Percentiles rank a stretch among this genome's conserved stretches.
Conservation (phyloP, 2,888 invertebrate species). For the Epirrhoe tristata region DNA sequence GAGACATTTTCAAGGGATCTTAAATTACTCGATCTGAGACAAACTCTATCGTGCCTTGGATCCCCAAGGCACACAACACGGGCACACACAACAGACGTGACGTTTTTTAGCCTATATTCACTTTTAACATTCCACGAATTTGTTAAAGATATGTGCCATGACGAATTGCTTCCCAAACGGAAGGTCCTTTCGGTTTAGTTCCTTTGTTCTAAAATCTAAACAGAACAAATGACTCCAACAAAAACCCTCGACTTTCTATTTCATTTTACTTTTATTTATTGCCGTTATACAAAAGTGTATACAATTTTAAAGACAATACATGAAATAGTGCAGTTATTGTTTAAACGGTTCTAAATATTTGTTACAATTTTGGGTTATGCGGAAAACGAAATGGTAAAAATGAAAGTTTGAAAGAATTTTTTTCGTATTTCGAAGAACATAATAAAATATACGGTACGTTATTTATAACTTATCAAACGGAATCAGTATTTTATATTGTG, state of each 20-base stretch:
- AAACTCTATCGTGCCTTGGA: too few relatives aligned
- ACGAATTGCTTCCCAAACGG: slow-evolving; percentile 49
- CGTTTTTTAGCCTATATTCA: slow-evolving; percentile 1
- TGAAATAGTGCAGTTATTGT: slow-evolving; percentile 28
- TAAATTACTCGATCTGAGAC: too few relatives aligned
- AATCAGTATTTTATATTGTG: too few relatives aligned
- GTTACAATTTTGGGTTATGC: neutral
- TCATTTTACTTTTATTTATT: slow-evolving; percentile 48
- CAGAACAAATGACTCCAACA: slow-evolving; percentile 47
- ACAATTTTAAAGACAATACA: slow-evolving; percentile 29
- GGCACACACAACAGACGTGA: too few relatives aligned
- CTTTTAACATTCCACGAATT: slow-evolving; percentile 23
- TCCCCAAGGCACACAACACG: too few relatives aligned
- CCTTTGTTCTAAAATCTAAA: slow-evolving; percentile 48
- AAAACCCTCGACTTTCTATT: slow-evolving; percentile 55
- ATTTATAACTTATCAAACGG: too few relatives aligned
- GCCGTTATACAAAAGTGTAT: slow-evolving; percentile 41
- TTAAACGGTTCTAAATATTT: slow-evolving; percentile 16
- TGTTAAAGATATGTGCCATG: slow-evolving; percentile 9
- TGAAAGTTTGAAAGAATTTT: slow-evolving; percentile 15
- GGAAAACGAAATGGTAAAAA: slow-evolving; percentile 9
- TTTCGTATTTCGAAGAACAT: neutral
- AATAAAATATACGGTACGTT: too few relatives aligned
- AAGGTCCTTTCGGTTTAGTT: slow-evolving; percentile 54
- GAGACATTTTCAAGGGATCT: too few relatives aligned